Evolutionary conservation across 2,797 vertebrate genomes (phyloP).

Genomic region (Tangara arthus): DNA sequence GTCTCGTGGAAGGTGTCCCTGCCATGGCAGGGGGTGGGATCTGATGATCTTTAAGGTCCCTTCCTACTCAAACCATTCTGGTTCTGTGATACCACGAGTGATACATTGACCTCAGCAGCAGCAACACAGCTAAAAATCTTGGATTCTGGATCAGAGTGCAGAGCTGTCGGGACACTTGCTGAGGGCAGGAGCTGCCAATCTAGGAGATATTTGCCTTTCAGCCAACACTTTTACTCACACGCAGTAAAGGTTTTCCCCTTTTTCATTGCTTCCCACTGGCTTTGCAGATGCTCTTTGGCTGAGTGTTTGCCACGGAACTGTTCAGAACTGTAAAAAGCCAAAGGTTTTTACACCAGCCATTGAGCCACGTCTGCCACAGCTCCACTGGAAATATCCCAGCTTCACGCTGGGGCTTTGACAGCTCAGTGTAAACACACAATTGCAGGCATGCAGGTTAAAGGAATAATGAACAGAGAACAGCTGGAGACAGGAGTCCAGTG

Average conservation of each 20-base stretch:
- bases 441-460: not conserved
- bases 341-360: slow-evolving; percentile 51
- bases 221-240: slow-evolving; percentile 1
- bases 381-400: not conserved
- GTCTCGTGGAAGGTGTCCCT: not conserved
- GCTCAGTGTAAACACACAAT: not conserved
- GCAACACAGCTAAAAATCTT: not conserved
- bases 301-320: slow-evolving; percentile 43
- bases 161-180: not conserved
- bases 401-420: slow-evolving; percentile 3
- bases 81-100: not conserved
- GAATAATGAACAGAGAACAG: not conserved
- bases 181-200: not conserved
- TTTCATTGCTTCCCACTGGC: slow-evolving; percentile 43
- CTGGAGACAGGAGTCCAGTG: not conserved
- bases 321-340: slow-evolving; percentile 45
- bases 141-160: not conserved
- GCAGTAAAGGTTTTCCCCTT: not conserved
- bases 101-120: not conserved
- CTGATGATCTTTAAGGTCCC: not conserved
- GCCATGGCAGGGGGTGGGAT: not conserved
- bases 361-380: not conserved
- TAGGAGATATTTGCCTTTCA: slow-evolving; percentile 15
- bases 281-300: slow-evolving; percentile 62
- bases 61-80: not conserved